A percentile compares a stretch with the other conserved stretches of the same genome.
phyloP scores from a whole-genome alignment of 2,888 invertebrate genomes.

The Phyllotreta cruciferae region DNA sequence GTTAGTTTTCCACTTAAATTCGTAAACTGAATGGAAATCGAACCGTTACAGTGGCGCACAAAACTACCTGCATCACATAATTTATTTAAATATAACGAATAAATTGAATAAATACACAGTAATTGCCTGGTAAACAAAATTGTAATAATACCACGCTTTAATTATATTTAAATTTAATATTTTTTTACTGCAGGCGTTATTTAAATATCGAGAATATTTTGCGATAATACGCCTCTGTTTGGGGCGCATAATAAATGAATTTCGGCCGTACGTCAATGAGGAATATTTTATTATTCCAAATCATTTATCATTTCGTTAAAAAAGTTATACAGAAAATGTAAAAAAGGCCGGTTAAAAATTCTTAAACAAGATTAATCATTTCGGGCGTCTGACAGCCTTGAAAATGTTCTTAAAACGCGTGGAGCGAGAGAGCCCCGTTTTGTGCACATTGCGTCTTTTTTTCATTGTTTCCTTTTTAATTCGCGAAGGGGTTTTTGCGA shows the following conservation, averaged over 20 bases:
- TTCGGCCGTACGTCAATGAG: constrained; percentile 40
- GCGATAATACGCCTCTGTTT: too few species aligned
- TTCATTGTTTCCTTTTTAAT: constrained; percentile 15
- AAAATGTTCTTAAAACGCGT: constrained; percentile 44
- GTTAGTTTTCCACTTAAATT: constrained; percentile 43
- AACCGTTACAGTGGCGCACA: constrained; percentile 1
- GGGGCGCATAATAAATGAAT: constrained; percentile 40
- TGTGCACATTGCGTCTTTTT: constrained; percentile 35
- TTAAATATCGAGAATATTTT: too few species aligned
- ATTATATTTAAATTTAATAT: too few species aligned
- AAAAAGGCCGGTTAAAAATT: constrained; percentile 53
- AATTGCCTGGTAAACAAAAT: too few species aligned
- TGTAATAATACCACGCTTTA: too few species aligned
- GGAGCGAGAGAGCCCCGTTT: constrained; percentile 34
- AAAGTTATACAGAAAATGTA: constrained; percentile 51
- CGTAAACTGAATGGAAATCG: constrained; percentile 39
- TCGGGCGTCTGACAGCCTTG: constrained; percentile 49
- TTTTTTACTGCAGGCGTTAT: too few species aligned
- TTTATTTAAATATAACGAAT: too few species aligned
- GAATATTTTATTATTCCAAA: constrained; percentile 42
- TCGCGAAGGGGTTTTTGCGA: constrained; percentile 24
- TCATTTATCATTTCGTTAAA: constrained; percentile 44
- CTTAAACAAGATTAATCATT: constrained; percentile 52
- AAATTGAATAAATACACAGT: too few species aligned
- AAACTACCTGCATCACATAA: too few species aligned